phyloP scores from a whole-genome alignment of 2,113 vertebrate genomes.

The Vulpes lagopus region DNA sequence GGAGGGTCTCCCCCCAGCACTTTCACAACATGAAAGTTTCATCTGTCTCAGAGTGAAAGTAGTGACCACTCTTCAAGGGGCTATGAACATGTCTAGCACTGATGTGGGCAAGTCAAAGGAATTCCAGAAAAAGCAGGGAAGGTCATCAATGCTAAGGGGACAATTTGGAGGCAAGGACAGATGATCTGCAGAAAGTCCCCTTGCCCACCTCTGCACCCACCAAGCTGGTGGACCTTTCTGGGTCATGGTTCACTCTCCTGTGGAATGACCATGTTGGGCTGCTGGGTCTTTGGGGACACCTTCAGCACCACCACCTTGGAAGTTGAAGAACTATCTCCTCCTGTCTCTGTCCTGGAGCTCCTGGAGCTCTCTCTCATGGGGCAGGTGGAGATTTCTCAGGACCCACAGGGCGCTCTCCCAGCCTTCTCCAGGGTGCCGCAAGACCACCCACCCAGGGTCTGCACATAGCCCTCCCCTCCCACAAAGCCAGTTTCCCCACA shows the following conservation, averaged over 20 bases:
- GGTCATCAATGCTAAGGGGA: no score
- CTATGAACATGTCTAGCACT: background rate
- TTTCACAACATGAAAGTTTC: background rate
- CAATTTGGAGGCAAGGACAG: background rate
- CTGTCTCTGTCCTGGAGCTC: background rate
- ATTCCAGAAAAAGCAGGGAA: background rate
- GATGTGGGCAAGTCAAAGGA: background rate
- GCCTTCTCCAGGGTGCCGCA: background rate
- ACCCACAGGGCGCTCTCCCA: background rate
- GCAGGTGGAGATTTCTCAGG: background rate
- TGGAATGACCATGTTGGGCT: background rate
- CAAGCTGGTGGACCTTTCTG: background rate
- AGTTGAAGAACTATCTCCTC: background rate
- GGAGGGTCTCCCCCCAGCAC: background rate
- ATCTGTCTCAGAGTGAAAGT: background rate
- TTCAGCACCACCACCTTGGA: background rate
- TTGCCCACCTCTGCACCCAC: background rate
- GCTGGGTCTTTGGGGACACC: background rate
- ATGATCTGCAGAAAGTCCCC: background rate
- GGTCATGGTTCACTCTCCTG: background rate
- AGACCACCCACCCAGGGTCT: slow-evolving; percentile 48
- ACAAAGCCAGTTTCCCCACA: background rate
- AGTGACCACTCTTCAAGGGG: background rate
- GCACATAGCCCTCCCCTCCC: background rate
- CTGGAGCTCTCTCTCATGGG: no score